Conservation (phyloP, 2,113 vertebrate species). For the Cephalopterus ornatus region DNA sequence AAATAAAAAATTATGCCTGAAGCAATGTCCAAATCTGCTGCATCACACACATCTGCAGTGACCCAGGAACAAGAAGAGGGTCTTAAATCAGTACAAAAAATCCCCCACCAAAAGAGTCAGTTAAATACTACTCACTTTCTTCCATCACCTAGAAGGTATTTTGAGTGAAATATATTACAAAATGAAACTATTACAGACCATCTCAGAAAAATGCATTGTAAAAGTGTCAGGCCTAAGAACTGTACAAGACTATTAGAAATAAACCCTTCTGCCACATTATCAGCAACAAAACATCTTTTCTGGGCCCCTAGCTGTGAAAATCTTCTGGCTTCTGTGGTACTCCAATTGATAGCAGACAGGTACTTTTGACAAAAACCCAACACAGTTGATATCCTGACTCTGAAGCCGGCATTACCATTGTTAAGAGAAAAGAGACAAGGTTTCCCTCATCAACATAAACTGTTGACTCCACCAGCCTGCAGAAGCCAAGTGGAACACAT, state of each 20-base stretch:
- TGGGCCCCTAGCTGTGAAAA: neutral
- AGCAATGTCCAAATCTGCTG: neutral
- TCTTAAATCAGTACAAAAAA: neutral
- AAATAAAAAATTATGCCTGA: neutral
- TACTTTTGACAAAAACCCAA: neutral
- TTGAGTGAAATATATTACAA: neutral
- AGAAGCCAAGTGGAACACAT: neutral
- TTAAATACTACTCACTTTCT: neutral
- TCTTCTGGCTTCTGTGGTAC: neutral
- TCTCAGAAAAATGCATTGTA: neutral
- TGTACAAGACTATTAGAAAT: neutral
- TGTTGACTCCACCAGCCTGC: neutral
- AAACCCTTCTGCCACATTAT: neutral
- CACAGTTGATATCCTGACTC: neutral
- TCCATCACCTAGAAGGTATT: neutral
- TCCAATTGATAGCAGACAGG: rapidly evolving
- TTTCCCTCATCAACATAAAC: neutral
- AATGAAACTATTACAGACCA: neutral
- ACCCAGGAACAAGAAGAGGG: neutral
- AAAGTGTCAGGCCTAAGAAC: neutral
- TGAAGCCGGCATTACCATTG: rapidly evolving
- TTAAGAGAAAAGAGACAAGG: neutral
- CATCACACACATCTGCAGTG: neutral
- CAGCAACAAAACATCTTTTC: neutral
- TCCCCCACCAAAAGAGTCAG: neutral